These are phyloP conservation scores for Dicerorhinus sumatrensis DNA, from an alignment of 2,113 vertebrate genomes.

Conservation along the genomic window DNA sequence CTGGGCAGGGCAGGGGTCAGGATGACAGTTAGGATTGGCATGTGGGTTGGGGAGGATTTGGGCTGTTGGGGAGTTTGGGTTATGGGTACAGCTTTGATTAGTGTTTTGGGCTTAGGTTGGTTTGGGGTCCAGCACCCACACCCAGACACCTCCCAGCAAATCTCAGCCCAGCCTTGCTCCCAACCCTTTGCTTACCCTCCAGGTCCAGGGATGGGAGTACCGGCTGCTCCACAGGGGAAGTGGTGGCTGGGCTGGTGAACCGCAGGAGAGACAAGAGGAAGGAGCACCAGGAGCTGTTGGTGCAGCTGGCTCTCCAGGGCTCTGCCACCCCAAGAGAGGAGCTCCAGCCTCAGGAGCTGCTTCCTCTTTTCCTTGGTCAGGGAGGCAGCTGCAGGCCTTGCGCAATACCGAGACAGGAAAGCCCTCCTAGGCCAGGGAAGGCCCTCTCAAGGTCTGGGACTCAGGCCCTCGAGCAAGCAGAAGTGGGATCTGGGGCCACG, in stretches of 20 bases:
- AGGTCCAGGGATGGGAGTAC: background rate
- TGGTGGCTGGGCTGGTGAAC: background rate
- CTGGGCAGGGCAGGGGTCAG: background rate
- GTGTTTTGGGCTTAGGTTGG: background rate
- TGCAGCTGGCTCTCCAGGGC: background rate
- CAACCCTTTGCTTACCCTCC: background rate
- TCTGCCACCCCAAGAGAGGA: background rate
- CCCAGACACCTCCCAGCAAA: background rate
- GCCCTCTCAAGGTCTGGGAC: background rate
- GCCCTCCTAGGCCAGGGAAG: background rate
- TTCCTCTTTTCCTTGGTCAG: slow-evolving; percentile 68
- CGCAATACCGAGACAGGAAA: slow-evolving; percentile 57
- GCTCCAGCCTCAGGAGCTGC: background rate
- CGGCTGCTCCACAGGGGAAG: slow-evolving; percentile 17
- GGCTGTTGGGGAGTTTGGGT: background rate
- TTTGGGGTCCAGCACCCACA: background rate
- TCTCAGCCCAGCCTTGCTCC: background rate
- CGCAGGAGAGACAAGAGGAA: background rate
- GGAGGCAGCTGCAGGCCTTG: slow-evolving; percentile 67
- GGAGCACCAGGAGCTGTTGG: background rate
- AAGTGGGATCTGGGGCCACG: background rate
- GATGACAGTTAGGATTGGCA: background rate
- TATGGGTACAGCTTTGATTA: background rate
- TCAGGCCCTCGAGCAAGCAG: background rate
- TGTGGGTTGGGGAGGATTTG: background rate